These are phyloP conservation scores for Spialia ferax DNA, from an alignment of 2,888 invertebrate species.

Conservation along the genomic window DNA sequence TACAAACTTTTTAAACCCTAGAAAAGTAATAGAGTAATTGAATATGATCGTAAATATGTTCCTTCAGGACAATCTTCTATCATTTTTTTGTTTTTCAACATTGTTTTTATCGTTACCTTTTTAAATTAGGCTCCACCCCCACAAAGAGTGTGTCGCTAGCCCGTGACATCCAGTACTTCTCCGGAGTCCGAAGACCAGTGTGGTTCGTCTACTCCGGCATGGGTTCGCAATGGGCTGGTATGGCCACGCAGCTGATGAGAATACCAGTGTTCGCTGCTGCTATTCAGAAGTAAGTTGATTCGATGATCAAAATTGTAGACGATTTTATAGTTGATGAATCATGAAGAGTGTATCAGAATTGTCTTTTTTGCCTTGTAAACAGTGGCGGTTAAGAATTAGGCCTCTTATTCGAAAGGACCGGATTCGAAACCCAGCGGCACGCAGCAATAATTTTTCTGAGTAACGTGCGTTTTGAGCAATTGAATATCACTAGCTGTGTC, in stretches of 20 bases:
- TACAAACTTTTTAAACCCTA: neutral
- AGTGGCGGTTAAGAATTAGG: too few relatives aligned
- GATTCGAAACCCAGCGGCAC: too few relatives aligned
- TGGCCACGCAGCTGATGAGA: slow-evolving; percentile 92
- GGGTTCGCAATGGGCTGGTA: slow-evolving; percentile 95
- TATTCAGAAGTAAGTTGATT: slow-evolving; percentile 83
- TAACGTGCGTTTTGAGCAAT: too few relatives aligned
- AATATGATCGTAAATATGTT: too few relatives aligned
- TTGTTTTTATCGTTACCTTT: neutral
- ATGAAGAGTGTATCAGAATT: too few relatives aligned
- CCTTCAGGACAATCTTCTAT: too few relatives aligned
- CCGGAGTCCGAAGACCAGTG: slow-evolving; percentile 89
- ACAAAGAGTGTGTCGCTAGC: slow-evolving; percentile 67
- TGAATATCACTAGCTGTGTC: too few relatives aligned
- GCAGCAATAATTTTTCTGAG: too few relatives aligned
- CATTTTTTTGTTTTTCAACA: neutral
- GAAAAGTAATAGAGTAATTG: too few relatives aligned
- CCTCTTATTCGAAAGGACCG: too few relatives aligned
- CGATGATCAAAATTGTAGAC: neutral
- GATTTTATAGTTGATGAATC: too few relatives aligned
- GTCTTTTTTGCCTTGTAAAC: too few relatives aligned
- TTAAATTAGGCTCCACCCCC: slow-evolving; percentile 65
- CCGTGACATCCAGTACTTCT: slow-evolving; percentile 87
- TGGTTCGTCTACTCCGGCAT: slow-evolving; percentile 97
- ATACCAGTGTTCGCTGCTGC: slow-evolving; percentile 91